Evolutionary conservation across 1,140 invertebrate genomes (phyloP).

Genomic region (Pseudomyrmex sp.): DNA sequence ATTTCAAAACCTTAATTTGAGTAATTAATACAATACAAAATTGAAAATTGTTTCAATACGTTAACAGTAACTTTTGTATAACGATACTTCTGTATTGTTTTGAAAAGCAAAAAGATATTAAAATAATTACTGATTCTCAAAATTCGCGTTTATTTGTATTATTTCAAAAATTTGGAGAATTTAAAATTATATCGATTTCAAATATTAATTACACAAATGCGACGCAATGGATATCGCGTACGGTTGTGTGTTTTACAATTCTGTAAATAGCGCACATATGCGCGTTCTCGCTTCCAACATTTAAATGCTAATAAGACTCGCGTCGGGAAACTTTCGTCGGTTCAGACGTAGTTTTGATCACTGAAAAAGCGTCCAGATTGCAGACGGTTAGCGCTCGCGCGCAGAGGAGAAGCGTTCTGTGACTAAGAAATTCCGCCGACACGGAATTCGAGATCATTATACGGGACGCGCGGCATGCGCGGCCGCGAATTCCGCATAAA

Average conservation of each 20-base stretch:
- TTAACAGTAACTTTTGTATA: no score
- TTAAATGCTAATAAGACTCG: neutral
- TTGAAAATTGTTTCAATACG: no score
- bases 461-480: conserved; percentile 43
- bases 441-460: conserved; percentile 68
- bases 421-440: conserved; percentile 64
- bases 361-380: conserved; percentile 33
- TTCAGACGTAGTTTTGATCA: neutral
- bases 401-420: neutral
- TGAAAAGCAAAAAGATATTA: no score
- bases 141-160: neutral
- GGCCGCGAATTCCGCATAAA: conserved; percentile 70
- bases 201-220: neutral
- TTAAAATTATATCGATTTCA: neutral
- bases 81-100: no score
- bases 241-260: neutral
- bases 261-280: neutral
- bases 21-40: neutral
- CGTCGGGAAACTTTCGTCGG: neutral
- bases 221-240: neutral
- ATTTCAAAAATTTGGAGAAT: neutral
- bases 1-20: neutral
- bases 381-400: neutral
- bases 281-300: neutral
- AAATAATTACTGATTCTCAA: no score